Evolutionary conservation across 1,140 invertebrate genomes (phyloP), one percentile per base, ranked within the genome.

Genomic region (Lordiphosa collinella): DNA sequence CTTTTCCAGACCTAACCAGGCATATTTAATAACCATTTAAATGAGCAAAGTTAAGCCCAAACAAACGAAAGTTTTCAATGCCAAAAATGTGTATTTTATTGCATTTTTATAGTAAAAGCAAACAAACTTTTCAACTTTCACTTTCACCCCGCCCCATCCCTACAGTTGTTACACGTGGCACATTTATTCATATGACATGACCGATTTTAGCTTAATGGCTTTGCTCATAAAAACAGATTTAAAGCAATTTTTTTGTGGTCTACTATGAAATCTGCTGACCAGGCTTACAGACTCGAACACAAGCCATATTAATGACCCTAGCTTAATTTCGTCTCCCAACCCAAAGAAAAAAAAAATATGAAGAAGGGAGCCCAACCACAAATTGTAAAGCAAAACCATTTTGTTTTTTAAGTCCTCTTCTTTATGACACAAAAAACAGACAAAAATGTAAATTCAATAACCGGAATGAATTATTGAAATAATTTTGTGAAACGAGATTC

Each of bases 1-100:
- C 25, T n/a, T 38, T 48, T 36, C 2, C 6, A 46, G 43, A 49
- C 12, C 56, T 31, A 54, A 40, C 34, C 52, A 32, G 50, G 44
- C 58, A 72, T 61, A 78, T 84, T 82, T 84, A 82, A 82, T 82
- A 82, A 84, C 63, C 78, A 69, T 84, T 73, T 64, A 78, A 82
- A 82, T 82, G 78, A 69, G 55, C 38, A 72, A 82, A 82, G 78
- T 82, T 68, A 13, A 32, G 4, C 41, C 55, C 7, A 4, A 12
- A 46, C 22, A 46, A 31, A 13, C 22, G 29, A 34, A 50, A 50
- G 47, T 36, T 78, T 44, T 58, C 52, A 79, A 60, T 79, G 59
- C 48, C 49, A 25, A 48, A 66, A 67, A 53, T 67, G 66, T 67
- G 52, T 59, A 52, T 61, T 80, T 36, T 44, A 25, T 25, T 25